Base-by-base conservation (phyloP, 2,113 vertebrate species). In the Himantopus leucocephalus region DNA sequence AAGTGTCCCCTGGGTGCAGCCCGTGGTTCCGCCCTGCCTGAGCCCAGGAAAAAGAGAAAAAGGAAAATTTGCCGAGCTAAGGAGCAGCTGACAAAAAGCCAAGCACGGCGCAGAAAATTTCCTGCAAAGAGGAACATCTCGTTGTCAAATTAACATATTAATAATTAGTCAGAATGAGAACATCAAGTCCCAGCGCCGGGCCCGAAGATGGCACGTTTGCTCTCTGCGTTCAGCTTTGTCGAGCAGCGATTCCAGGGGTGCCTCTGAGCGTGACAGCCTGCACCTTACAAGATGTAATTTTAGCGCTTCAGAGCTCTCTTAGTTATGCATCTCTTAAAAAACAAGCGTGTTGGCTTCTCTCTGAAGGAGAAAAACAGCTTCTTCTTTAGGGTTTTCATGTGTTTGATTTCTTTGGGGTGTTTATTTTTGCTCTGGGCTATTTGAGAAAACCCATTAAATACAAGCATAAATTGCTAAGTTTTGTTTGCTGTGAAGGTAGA, bases 111-210 rank as follows among this genome's bases (percentile, higher is more conserved):
- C 50, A 4, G 84, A 73, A 43, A 60, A 43, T 9, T 3, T 39
- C 20, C 76, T 34, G 4, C 56, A 1, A 78, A 76, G 67, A 67
- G 20, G 73, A 90, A 85, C 58, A 29, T 35, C 95, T 77, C 12
- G 0, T 73, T 67, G 92, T 94, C 94, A 82, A 96, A 97, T 97
- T 94, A 95, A 85, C 96, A 92, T 94, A 92, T 79, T 85, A 91
- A 82, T 92, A 95, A 96, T 95, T 92, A 94, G 94, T 34, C 86
- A 76, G 84, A 48, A 48, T 1, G 58, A 67, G 95, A 93, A 88
- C 20, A 16, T 7, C 1, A 16, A 30, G 92, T 94, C 47, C 81
- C 91, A 66, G 3, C 0, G 2, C 79, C 30, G 75, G 91, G 79
- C 75, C 58, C 3, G 4, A 27, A 9, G 95, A 17, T 6, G 64